These are phyloP conservation scores for Rousettus madagascariensis DNA, from an alignment of 2,797 vertebrate species.

Conservation along the genomic window DNA sequence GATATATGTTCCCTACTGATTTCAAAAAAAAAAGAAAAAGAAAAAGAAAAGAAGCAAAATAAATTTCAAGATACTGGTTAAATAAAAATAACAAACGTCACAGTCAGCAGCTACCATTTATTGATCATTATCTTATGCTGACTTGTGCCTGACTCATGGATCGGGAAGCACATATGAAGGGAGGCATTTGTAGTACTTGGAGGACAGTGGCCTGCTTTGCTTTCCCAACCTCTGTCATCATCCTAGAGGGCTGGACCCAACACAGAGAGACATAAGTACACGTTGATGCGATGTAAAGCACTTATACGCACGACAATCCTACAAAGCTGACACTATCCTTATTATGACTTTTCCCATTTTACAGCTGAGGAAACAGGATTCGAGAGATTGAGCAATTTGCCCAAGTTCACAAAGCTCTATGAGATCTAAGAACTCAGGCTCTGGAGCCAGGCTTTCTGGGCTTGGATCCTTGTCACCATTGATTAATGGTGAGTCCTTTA, in stretches of 20 bases:
- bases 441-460: not conserved
- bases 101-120: not conserved
- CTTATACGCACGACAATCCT: not conserved
- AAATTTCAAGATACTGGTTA: conserved; percentile 1
- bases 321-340: not conserved
- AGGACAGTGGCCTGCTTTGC: not conserved
- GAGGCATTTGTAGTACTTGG: not conserved
- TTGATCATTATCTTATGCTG: not conserved
- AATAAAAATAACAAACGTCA: conserved; percentile 30
- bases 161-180: not conserved
- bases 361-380: not conserved
- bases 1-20: not conserved
- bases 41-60: not conserved
- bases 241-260: not conserved
- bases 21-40: not conserved
- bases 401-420: not conserved
- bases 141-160: not conserved
- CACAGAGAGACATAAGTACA: not conserved
- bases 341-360: not conserved
- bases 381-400: not conserved
- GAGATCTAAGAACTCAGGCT: not conserved
- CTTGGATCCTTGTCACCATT: not conserved
- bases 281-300: not conserved
- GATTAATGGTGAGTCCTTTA: not conserved
- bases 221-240: not conserved